Conservation (phyloP, 2,888 invertebrate genomes). For the Limulus polyphemus region DNA sequence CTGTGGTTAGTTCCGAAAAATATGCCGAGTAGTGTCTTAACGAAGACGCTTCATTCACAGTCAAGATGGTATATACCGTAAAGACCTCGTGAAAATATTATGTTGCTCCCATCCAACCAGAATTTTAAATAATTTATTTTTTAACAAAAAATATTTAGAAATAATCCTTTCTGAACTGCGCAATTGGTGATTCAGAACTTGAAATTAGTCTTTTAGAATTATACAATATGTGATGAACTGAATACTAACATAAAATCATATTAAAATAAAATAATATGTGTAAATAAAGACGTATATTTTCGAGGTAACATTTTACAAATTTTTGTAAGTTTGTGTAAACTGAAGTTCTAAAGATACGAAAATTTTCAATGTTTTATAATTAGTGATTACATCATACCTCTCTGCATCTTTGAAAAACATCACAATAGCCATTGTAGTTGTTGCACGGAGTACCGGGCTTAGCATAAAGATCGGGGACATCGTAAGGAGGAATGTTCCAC, state of each 20-base stretch:
- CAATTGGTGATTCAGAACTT: no score
- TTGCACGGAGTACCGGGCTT: slow-evolving; percentile 90
- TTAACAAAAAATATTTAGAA: not conserved
- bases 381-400: slow-evolving; percentile 42
- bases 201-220: no score
- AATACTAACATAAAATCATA: no score
- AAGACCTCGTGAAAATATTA: not conserved
- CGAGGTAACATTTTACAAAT: not conserved
- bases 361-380: no score
- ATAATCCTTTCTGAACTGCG: no score
- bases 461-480: slow-evolving; percentile 83
- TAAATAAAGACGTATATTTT: not conserved
- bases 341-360: no score
- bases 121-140: not conserved
- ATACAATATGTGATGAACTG: no score
- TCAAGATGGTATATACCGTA: no score
- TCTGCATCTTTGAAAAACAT: slow-evolving; percentile 62
- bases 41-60: no score
- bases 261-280: not conserved
- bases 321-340: slow-evolving; percentile 10
- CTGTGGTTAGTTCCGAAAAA: no score
- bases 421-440: slow-evolving; percentile 75
- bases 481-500: slow-evolving; percentile 77
- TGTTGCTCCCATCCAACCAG: not conserved
- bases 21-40: no score